Base-by-base conservation (phyloP, 2,888 invertebrate species). In the Macaria notata region DNA sequence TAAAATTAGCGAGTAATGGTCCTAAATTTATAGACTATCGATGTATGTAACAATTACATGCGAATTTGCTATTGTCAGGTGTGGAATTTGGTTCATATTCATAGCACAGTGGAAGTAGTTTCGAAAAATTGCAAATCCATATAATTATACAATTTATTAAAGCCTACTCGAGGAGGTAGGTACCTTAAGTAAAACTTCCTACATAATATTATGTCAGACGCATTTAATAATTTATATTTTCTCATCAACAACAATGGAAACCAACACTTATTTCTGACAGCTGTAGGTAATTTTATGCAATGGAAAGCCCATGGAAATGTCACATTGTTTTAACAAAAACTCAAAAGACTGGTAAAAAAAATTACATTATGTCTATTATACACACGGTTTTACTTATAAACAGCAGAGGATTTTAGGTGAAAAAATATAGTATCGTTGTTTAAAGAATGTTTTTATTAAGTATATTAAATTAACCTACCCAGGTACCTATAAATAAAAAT, bases 241-340 rank as follows among this genome's bases (percentile, higher is more conserved):
- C 56, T 30, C 39, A 39, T 38, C 31, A 4, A 4, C 9, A 3
- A 49, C 41, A 49, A 30, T 36, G 33, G 45, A 29, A 5, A 39
- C 43, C 44, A 46, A 44, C 50, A 19, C 19, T 19, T 19, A 19
- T 19, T 19, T 19, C 19, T 19, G 19, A 19, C 19, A 19, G 19
- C 19, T 48, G 58, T 70, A 70, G 64, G 62, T 59, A 61, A 66
- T 66, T 65, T 62, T 61, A 36, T 19, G 6, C 50, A 60, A 54
- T 58, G 62, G 47, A 54, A 54, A 53, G 31, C 38, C 31, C 39
- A 52, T n/a, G 30, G 38, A 46, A n/a, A 30, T 54, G 58, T 58
- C 58, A 54, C 33, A 42, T 47, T 36, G n/a, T 36, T 36, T 36
- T 6, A 36, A 36, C 33, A 36, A 36, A 36, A 36, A 7, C 33